Percentiles rank a stretch among this genome's conserved stretches.
Evolutionary conservation across 2,888 invertebrate species (phyloP).

Genomic region (Pilophorus perplexus): DNA sequence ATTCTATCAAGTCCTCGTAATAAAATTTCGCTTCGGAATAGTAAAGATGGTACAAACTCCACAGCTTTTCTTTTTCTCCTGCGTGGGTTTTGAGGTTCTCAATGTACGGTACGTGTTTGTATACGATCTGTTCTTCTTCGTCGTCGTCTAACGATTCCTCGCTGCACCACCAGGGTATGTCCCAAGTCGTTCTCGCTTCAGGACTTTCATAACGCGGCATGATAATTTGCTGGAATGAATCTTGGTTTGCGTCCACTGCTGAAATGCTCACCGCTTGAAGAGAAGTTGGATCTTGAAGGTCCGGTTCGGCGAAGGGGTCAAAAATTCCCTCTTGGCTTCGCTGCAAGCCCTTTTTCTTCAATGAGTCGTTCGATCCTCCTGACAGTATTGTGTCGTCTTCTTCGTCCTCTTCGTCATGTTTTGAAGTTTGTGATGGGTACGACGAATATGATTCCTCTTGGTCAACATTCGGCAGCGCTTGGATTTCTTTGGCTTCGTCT

Average conservation of each 20-base stretch:
- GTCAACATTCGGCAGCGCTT: neutral
- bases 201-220: too few relatives aligned
- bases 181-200: neutral
- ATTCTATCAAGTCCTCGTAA: constrained; percentile 12
- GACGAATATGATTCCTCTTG: neutral
- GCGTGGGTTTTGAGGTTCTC: neutral
- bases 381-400: neutral
- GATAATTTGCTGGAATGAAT: too few relatives aligned
- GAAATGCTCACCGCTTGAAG: too few relatives aligned
- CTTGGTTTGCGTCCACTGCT: neutral
- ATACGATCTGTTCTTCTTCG: neutral
- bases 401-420: neutral
- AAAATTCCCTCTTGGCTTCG: neutral
- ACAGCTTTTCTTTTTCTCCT: neutral
- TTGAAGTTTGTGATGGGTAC: neutral
- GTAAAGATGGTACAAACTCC: constrained; percentile 1
- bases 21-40: neutral
- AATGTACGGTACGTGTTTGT: constrained; percentile 6
- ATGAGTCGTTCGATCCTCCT: neutral
- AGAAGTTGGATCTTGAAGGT: neutral
- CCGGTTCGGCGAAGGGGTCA: neutral
- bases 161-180: constrained; percentile 3
- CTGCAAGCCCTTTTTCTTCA: neutral
- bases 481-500: neutral
- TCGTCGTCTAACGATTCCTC: constrained; percentile 19